Conservation (phyloP, 2,888 invertebrate species). For the Pyrgus malvae region DNA sequence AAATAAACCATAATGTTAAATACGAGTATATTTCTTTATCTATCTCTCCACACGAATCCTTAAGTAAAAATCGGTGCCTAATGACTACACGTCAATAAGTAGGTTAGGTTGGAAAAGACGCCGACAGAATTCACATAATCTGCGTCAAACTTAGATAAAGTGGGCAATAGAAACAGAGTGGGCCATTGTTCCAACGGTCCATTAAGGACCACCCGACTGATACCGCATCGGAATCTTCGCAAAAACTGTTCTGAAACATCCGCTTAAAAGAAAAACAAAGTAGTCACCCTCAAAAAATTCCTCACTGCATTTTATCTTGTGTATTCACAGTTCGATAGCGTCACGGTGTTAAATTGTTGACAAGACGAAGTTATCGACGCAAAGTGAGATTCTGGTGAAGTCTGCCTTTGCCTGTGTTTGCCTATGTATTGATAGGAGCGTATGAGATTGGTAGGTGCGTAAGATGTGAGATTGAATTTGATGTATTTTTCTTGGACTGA, state of each 20-base stretch:
- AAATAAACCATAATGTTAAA: too few species aligned
- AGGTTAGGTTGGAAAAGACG: constrained; percentile 43
- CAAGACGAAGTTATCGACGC: constrained; percentile 63
- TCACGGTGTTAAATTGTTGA: constrained; percentile 65
- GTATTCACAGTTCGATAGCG: constrained; percentile 75
- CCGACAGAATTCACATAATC: constrained; percentile 71
- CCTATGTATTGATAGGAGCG: too few species aligned
- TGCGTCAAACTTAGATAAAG: constrained; percentile 75
- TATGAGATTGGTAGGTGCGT: too few species aligned
- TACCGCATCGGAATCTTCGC: constrained; percentile 56
- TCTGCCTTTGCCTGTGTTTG: too few species aligned
- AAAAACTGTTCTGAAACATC: constrained; percentile 64
- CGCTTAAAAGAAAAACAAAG: constrained; percentile 66
- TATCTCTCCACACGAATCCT: too few species aligned
- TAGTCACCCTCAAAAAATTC: constrained; percentile 71
- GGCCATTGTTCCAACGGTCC: constrained; percentile 72
- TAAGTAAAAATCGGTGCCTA: constrained; percentile 35
- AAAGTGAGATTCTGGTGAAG: constrained; percentile 50
- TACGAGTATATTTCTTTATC: too few species aligned
- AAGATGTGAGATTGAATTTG: too few species aligned
- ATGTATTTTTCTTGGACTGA: too few species aligned
- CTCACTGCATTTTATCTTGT: constrained; percentile 74
- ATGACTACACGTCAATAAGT: constrained; percentile 44
- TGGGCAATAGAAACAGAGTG: constrained; percentile 70
- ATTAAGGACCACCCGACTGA: constrained; percentile 78